Evolutionary conservation across 2,113 vertebrate genomes (phyloP).

Genomic region (Bettongia penicillata): DNA sequence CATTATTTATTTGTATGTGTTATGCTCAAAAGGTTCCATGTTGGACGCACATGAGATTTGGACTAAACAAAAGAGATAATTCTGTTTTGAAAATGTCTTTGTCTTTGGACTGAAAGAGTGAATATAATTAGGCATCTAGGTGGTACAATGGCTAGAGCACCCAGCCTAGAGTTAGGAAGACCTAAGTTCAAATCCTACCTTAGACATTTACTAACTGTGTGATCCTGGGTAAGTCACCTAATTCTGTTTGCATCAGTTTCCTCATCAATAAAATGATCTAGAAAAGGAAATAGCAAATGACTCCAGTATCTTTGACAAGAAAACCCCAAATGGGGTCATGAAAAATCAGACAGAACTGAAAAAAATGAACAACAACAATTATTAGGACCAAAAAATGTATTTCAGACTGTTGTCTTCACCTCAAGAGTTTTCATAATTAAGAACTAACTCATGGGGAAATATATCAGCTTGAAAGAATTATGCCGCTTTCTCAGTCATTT

Average conservation of each 20-base stretch:
- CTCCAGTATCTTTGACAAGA: background rate
- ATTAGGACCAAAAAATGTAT: background rate
- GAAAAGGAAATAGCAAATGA: background rate
- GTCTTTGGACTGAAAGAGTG: background rate
- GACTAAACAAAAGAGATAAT: background rate
- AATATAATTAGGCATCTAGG: background rate
- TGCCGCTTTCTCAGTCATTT: background rate
- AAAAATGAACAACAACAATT: background rate
- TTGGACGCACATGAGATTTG: background rate
- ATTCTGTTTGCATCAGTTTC: background rate
- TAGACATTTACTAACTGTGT: background rate
- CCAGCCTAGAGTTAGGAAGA: background rate
- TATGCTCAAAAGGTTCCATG: background rate
- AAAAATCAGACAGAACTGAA: background rate
- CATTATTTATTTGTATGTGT: background rate
- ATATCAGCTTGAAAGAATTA: background rate
- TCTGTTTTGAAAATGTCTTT: background rate
- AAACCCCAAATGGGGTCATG: background rate
- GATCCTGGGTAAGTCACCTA: background rate
- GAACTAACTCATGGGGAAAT: slow-evolving; percentile 24
- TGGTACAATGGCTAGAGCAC: background rate
- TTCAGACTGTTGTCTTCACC: slow-evolving; percentile 59
- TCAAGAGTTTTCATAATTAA: slow-evolving; percentile 35
- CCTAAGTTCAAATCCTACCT: accelerated
- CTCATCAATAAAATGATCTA: background rate